Conservation (phyloP, 2,888 invertebrate species). For the Eristalis tenax region DNA sequence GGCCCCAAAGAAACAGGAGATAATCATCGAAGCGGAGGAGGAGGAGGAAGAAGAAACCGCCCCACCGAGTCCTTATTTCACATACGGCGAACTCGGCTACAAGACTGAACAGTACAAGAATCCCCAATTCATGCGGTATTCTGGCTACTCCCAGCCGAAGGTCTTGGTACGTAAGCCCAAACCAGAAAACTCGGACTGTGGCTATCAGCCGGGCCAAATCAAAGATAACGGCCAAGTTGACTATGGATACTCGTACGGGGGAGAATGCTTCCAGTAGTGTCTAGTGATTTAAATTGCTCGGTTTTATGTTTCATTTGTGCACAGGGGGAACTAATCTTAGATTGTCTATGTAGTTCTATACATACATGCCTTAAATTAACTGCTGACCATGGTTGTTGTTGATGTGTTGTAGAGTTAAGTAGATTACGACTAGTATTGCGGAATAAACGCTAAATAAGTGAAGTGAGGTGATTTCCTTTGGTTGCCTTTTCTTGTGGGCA, state of each 20-base stretch:
- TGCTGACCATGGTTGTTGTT: conserved; percentile 65
- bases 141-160: conserved; percentile 16
- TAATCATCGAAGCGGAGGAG: conserved; percentile 72
- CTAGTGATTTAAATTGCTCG: neutral
- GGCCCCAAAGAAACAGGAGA: conserved; percentile 17
- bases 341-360: conserved; percentile 41
- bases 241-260: conserved; percentile 14
- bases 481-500: neutral
- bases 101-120: conserved; percentile 79
- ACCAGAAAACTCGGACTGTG: conserved; percentile 73
- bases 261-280: conserved; percentile 60
- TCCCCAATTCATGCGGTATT: conserved; percentile 74
- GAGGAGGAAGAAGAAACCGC: conserved; percentile 74
- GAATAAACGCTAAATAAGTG: neutral
- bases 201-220: conserved; percentile 76
- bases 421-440: conserved; percentile 22
- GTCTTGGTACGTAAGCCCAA: neutral
- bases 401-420: conserved; percentile 52
- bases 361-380: conserved; percentile 48
- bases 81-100: conserved; percentile 82
- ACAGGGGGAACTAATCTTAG: conserved; percentile 13
- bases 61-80: conserved; percentile 76
- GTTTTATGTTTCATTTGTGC: conserved; percentile 33
- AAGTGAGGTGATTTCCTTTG: neutral
- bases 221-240: conserved; percentile 73